Evolutionary conservation across 2,113 vertebrate species (phyloP), one percentile per base, ranked within the genome.

Genomic region (Labeo rohita): DNA sequence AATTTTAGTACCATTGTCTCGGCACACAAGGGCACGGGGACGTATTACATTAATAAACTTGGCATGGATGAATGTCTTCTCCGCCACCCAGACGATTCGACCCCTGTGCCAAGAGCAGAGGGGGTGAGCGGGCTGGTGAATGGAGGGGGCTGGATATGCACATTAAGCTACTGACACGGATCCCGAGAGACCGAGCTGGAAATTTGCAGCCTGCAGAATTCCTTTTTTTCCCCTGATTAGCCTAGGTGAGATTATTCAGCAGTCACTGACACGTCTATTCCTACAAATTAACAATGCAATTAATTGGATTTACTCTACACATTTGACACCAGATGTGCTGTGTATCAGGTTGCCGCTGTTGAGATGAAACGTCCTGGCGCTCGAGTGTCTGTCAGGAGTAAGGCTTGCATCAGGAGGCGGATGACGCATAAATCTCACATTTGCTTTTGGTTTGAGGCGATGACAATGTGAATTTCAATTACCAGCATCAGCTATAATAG

Each of bases 401-500:
- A 21, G 23, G 47, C 80, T 83, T 52, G 80, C 65, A 39, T 83
- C 47, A 84, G 50, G 66, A 73, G 82, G 28, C 34, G 36, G 82
- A 84, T 84, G 82, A 84, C 50, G 34, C 68, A 84, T 59, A 43
- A 59, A 84, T 54, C 78, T 89, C 50, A 81, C 83, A 85, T 86
- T 85, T 84, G 49, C 74, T 85, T 66, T 76, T 74, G 83, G 86
- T 92, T 92, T 91, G 89, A 89, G 92, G 84, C 93, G 92, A 93
- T 95, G 94, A 94, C 91, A 90, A 90, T 93, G 92, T 92, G 92
- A 89, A 91, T 94, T 95, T 95, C 94, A 95, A 95, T 95, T 94
- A 94, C 86, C 84, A 82, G 85, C 85, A 87, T 84, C 87, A 90
- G 91, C 88, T 92, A 92, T 92, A 92, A 93, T 92, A 92, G 89